These are phyloP conservation scores for Mantis religiosa DNA, from an alignment of 2,888 invertebrate genomes.

Conservation along the genomic window DNA sequence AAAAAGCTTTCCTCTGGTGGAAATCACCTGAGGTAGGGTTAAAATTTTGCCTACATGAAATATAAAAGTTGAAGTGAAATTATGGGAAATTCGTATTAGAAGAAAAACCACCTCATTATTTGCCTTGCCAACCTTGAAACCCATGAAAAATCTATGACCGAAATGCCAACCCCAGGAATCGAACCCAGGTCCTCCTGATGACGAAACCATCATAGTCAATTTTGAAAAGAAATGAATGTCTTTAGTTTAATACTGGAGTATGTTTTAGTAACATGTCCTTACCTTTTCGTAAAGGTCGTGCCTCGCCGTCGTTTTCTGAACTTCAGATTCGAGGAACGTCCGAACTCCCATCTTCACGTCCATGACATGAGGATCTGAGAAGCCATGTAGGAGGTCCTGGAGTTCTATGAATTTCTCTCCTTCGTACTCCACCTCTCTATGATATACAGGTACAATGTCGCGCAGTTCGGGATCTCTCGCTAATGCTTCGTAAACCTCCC, in stretches of 20 bases:
- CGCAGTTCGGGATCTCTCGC: conserved; percentile 67
- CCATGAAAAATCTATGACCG: too few species aligned
- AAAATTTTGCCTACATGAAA: too few species aligned
- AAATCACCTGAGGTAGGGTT: too few species aligned
- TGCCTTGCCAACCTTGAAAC: too few species aligned
- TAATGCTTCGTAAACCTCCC: conserved; percentile 74
- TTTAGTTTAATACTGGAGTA: neutral
- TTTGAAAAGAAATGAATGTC: neutral
- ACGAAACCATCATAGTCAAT: too few species aligned
- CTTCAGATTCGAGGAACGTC: conserved; percentile 94
- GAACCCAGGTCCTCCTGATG: neutral
- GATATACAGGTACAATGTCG: conserved; percentile 77
- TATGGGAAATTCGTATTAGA: too few species aligned
- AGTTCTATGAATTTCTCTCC: conserved; percentile 88
- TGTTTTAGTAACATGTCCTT: conserved; percentile 8
- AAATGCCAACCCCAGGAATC: neutral
- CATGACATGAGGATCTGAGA: conserved; percentile 90
- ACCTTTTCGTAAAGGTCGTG: conserved; percentile 85
- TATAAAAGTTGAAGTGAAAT: too few species aligned
- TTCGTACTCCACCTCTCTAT: conserved; percentile 73
- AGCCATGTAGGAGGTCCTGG: conserved; percentile 87
- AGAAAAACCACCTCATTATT: too few species aligned
- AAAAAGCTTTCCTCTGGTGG: too few species aligned
- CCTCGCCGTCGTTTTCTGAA: conserved; percentile 78
- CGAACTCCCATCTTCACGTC: conserved; percentile 96